These are phyloP conservation scores for Hirtodrosophila confusa DNA, from an alignment of 2,888 invertebrate species.

Conservation along the genomic window DNA sequence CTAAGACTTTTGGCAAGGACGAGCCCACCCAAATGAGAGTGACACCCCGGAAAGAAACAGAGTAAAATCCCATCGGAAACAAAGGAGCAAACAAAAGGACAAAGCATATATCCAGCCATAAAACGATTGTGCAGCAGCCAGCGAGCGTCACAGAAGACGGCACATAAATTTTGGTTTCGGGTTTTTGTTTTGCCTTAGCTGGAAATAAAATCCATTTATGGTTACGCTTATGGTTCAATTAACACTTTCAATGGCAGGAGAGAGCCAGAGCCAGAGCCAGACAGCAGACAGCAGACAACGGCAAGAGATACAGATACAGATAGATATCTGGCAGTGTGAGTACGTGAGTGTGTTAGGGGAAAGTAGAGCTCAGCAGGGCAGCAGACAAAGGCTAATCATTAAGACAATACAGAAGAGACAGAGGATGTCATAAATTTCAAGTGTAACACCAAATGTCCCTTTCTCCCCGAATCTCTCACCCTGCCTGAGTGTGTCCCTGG, in stretches of 20 bases:
- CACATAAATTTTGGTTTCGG: conserved; percentile 70
- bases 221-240: conserved; percentile 82
- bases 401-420: conserved; percentile 62
- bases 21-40: conserved; percentile 64
- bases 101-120: conserved; percentile 51
- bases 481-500: conserved; percentile 14
- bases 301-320: conserved; percentile 19
- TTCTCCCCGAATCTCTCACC: conserved; percentile 6
- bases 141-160: conserved; percentile 7
- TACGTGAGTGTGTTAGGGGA: conserved; percentile 50
- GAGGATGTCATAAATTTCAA: conserved; percentile 81
- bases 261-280: conserved; percentile 9
- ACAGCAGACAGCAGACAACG: conserved; percentile 13
- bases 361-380: conserved; percentile 71
- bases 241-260: conserved; percentile 72
- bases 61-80: conserved; percentile 34
- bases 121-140: conserved; percentile 52
- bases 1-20: conserved; percentile 64
- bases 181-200: conserved; percentile 63
- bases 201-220: conserved; percentile 82
- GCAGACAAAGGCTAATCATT: conserved; percentile 72
- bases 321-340: conserved; percentile 30
- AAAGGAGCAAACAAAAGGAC: conserved; percentile 42
- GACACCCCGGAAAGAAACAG: conserved; percentile 29
- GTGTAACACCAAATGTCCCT: conserved; percentile 73